These are phyloP conservation scores for Diploptera punctata DNA, from an alignment of 2,888 invertebrate genomes.

Conservation along the genomic window DNA sequence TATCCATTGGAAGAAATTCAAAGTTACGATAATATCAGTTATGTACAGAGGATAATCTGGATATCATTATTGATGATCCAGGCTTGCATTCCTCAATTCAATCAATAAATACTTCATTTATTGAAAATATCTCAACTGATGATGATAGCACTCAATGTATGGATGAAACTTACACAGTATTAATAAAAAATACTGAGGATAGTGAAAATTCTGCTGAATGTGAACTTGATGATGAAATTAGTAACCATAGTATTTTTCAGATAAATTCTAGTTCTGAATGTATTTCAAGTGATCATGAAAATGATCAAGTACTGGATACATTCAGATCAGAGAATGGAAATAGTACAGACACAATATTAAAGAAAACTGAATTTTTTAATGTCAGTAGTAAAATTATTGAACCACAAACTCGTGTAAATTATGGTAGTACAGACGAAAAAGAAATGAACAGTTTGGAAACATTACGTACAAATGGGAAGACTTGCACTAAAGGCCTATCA, in stretches of 20 bases:
- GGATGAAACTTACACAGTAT: no score
- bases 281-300: neutral
- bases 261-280: neutral
- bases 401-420: neutral
- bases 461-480: neutral
- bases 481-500: neutral
- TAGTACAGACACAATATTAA: no score
- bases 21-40: neutral
- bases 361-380: neutral
- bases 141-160: no score
- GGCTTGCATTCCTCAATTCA: neutral
- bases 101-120: neutral
- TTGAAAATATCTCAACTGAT: neutral
- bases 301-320: neutral
- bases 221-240: no score
- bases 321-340: neutral
- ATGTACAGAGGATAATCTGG: neutral
- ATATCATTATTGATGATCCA: neutral
- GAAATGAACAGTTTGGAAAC: neutral
- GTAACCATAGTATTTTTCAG: no score
- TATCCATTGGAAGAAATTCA: neutral
- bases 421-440: constrained; percentile 8
- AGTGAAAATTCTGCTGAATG: no score
- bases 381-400: neutral
- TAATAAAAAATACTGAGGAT: no score